Base-by-base conservation (phyloP, 1,140 invertebrate genomes). In the Forficula auricularia region DNA sequence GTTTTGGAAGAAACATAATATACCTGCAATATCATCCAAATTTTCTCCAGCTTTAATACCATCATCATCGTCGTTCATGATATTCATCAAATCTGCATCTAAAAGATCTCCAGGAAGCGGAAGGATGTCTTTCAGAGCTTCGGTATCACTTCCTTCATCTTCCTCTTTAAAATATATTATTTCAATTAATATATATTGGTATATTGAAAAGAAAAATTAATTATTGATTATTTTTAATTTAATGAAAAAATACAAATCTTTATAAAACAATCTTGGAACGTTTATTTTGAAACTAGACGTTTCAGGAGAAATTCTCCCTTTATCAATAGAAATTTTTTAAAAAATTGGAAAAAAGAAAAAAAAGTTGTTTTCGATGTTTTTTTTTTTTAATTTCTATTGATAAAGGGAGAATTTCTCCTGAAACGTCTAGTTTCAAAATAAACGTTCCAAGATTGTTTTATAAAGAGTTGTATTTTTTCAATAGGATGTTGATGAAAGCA, bases 81-180 rank as follows among this genome's bases (percentile, higher is more conserved):
- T 77, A 52, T 78, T 72, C 16, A 82, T 75, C 20, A 84, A 55
- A 51, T 82, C 79, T 41, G 70, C 74, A 53, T 82, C 77, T 14
- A 80, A 59, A 16, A 83, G 56, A 58, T 78, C 77, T 13, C 70
- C 66, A 2, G 74, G 67, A 45, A 79, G 62, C 2, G 74, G 67
- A 20, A 81, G 53, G 42, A 81, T 73, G 52, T 81, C 77, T 51
- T 73, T 75, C 8, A 82, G 62, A 9, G 71, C 71, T 50, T 79
- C 77, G 1, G 66, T 64, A 47, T 77, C 75, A 51, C 69, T 71
- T 3, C 64, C 64, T 14, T 75, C 63, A 27, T 68, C 65, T 46
- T 62, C 67, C 16, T 73, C 70, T 13, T 71, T 61, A 27, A 32
- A 22, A 33, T 20, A 20, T 38, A 33, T n/a, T n/a, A n/a, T n/a